Evolutionary conservation across 2,888 invertebrate species (phyloP).

Genomic region (Crossocerus cetratus): DNA sequence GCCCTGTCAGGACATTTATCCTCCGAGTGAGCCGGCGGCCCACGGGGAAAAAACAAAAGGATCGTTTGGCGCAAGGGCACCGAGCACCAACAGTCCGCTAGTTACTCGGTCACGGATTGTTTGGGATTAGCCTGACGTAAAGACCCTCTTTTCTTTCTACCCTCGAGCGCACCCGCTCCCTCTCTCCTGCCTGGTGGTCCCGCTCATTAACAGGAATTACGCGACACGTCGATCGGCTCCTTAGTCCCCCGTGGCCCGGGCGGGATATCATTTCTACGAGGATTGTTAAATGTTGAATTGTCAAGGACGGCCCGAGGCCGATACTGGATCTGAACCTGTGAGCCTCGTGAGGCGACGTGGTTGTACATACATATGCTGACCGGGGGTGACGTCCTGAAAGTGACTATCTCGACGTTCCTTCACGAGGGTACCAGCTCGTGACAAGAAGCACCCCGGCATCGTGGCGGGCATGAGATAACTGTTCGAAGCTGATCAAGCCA

Average conservation of each 20-base stretch:
- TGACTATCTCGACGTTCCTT: not conserved
- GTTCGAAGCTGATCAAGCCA: conserved; percentile 10
- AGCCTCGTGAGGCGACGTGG: too few species aligned
- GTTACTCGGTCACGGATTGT: conserved; percentile 48
- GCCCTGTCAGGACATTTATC: conserved; percentile 43
- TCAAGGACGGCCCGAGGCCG: too few species aligned
- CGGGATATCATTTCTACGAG: too few species aligned
- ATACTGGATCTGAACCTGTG: too few species aligned
- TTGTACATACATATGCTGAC: too few species aligned
- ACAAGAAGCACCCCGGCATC: conserved; percentile 5
- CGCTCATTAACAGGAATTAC: conserved; percentile 54
- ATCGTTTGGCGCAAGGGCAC: conserved; percentile 7
- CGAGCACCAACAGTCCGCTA: conserved; percentile 20
- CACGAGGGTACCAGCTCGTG: not conserved
- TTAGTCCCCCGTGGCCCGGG: conserved; percentile 7
- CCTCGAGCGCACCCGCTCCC: not conserved
- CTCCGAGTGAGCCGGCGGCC: conserved; percentile 41
- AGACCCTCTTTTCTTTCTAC: conserved; percentile 12
- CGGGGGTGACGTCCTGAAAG: too few species aligned
- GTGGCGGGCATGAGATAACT: conserved; percentile 24
- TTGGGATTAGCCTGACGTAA: conserved; percentile 33
- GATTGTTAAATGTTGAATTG: too few species aligned
- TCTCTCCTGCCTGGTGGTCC: conserved; percentile 20
- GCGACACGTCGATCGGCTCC: conserved; percentile 36
- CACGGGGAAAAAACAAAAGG: conserved; percentile 50